Evolutionary conservation across 2,888 invertebrate genomes (phyloP).

Genomic region (Zele albiditarsus): DNA sequence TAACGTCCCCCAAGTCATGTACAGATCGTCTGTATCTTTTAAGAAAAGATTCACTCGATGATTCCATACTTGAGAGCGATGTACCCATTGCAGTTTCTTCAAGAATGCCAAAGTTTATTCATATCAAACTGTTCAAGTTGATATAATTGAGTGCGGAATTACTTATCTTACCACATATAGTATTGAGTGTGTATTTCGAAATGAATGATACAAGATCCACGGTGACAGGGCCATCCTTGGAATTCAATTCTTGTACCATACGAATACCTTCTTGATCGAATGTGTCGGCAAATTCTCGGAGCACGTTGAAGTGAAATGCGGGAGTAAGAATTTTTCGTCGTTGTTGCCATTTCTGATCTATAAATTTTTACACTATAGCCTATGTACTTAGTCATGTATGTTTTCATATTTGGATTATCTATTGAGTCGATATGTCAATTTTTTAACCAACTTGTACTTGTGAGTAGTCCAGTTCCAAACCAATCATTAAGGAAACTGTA

Average conservation of each 20-base stretch:
- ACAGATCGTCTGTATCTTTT: constrained; percentile 44
- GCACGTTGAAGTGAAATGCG: constrained; percentile 79
- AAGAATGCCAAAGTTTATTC: not conserved
- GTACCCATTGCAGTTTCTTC: constrained; percentile 51
- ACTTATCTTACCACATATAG: constrained; percentile 77
- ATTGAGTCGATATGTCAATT: not conserved
- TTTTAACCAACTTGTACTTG: constrained; percentile 64
- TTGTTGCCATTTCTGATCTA: constrained; percentile 77
- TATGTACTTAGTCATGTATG: not conserved
- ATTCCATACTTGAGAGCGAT: constrained; percentile 29
- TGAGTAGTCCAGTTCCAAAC: constrained; percentile 71
- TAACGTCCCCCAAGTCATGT: constrained; percentile 42
- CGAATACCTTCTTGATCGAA: constrained; percentile 72
- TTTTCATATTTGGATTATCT: not conserved
- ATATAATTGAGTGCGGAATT: not conserved
- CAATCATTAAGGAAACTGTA: constrained; percentile 72
- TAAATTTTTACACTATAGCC: constrained; percentile 7
- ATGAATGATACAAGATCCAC: constrained; percentile 75
- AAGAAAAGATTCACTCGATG: constrained; percentile 33
- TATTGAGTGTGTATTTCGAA: constrained; percentile 78
- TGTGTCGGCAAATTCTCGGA: constrained; percentile 71
- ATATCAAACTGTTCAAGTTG: not conserved
- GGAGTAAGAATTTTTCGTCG: constrained; percentile 78
- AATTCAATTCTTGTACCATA: constrained; percentile 62
- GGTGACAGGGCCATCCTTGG: constrained; percentile 59